phyloP scores from a whole-genome alignment of 2,113 vertebrate species.

The Sorex araneus region DNA sequence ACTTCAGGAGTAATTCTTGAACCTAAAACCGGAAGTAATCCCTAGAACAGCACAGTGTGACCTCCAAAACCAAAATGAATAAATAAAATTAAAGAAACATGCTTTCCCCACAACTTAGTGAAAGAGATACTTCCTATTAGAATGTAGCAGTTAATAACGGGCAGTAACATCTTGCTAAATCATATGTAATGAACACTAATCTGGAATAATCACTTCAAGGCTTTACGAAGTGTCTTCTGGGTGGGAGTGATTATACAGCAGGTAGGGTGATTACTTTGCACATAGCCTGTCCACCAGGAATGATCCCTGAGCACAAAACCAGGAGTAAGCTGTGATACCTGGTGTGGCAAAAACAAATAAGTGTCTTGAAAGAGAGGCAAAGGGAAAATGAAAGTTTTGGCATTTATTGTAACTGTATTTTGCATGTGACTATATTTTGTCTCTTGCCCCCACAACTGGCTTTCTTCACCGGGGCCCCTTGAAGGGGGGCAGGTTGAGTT shows the following conservation, averaged over 20 bases:
- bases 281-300: no score
- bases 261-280: no score
- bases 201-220: slow-evolving; percentile 42
- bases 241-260: not conserved
- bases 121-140: not conserved
- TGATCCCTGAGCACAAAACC: no score
- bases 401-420: slow-evolving; percentile 27
- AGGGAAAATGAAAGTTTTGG: slow-evolving; percentile 10
- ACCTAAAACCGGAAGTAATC: no score
- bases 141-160: slow-evolving; percentile 14
- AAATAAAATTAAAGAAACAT: not conserved
- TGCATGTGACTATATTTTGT: slow-evolving; percentile 53
- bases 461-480: no score
- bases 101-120: not conserved
- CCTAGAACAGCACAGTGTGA: no score
- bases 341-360: no score
- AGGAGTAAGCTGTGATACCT: not conserved
- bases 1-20: no score
- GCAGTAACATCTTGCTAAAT: slow-evolving; percentile 55
- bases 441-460: no score
- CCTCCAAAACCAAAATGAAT: no score
- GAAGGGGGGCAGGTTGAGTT: no score
- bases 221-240: not conserved
- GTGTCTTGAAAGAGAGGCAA: no score
- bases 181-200: slow-evolving; percentile 46